These are phyloP conservation scores for Euphonia xanthogaster DNA, from an alignment of 2,797 vertebrate species.

Conservation along the genomic window DNA sequence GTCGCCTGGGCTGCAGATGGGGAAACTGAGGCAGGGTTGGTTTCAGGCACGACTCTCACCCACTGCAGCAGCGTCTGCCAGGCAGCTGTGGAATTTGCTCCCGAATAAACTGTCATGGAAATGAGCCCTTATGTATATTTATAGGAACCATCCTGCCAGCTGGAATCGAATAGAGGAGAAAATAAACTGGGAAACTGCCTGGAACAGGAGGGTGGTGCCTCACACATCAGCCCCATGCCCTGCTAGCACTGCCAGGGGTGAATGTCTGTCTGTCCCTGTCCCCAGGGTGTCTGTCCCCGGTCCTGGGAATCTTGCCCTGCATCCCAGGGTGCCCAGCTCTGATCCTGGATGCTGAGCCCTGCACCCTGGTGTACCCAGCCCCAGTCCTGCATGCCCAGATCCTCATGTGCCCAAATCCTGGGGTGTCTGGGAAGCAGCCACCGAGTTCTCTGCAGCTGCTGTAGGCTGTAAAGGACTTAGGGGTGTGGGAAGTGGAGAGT, in stretches of 20 bases:
- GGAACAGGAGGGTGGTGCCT: background rate
- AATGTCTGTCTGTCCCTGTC: background rate
- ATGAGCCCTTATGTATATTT: constrained; percentile 58
- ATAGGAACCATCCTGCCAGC: constrained; percentile 51
- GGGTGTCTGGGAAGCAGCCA: background rate
- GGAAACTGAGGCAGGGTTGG: constrained; percentile 52
- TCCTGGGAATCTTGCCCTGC: background rate
- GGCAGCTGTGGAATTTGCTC: constrained; percentile 55
- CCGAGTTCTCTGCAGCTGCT: background rate
- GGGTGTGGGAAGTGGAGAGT: background rate
- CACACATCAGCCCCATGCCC: background rate
- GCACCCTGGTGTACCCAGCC: background rate
- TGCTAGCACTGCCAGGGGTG: rapidly evolving
- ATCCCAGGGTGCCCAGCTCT: background rate
- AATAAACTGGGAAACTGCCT: constrained; percentile 52
- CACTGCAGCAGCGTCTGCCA: background rate
- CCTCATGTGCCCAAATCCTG: background rate
- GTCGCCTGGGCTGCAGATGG: background rate
- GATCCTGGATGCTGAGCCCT: background rate
- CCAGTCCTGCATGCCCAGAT: rapidly evolving
- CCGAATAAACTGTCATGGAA: constrained; percentile 44
- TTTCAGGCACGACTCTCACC: background rate
- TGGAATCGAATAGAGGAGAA: constrained; percentile 53
- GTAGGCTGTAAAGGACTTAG: background rate
- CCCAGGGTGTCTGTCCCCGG: background rate